These are phyloP conservation scores for Trididemnum miniatum DNA, from an alignment of 23 tunicate genomes.

Conservation along the genomic window DNA sequence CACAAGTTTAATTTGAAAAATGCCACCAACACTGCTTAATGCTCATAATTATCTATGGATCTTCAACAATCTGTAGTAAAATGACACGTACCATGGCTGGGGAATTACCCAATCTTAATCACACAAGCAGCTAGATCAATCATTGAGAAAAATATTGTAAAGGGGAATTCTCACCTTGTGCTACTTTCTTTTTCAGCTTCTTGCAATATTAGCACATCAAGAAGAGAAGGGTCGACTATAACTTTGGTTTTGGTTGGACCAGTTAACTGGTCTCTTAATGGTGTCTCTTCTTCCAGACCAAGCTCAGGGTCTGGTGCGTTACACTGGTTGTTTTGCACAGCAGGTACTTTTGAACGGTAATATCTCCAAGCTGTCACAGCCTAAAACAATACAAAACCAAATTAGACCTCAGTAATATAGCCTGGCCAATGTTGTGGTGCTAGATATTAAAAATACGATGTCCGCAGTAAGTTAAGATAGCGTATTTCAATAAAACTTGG, in stretches of 20 bases:
- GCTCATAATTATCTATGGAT: no score
- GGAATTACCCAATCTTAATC: no score
- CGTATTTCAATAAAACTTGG: no score
- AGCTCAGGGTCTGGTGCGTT: background rate
- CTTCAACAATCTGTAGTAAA: no score
- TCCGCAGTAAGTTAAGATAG: no score
- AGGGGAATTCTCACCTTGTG: background rate
- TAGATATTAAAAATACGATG: no score
- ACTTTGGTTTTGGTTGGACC: background rate
- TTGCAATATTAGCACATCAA: slow-evolving; percentile 4
- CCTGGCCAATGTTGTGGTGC: no score
- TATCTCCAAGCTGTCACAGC: slow-evolving; percentile 8
- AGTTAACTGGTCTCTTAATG: background rate
- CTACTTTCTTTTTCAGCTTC: background rate
- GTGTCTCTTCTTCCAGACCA: background rate
- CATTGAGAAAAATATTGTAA: background rate
- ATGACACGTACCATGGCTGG: no score
- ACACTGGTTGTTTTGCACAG: background rate
- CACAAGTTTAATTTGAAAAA: no score
- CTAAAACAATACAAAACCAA: slow-evolving; percentile 1
- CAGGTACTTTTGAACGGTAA: background rate
- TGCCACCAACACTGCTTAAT: no score
- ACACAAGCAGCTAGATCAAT: no score
- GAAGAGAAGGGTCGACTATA: background rate
- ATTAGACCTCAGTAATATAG: no score